A percentile compares a stretch with the other conserved stretches of the same genome.
Conservation (phyloP, 1,140 invertebrate species). For the Mizuhopecten yessoensis region DNA sequence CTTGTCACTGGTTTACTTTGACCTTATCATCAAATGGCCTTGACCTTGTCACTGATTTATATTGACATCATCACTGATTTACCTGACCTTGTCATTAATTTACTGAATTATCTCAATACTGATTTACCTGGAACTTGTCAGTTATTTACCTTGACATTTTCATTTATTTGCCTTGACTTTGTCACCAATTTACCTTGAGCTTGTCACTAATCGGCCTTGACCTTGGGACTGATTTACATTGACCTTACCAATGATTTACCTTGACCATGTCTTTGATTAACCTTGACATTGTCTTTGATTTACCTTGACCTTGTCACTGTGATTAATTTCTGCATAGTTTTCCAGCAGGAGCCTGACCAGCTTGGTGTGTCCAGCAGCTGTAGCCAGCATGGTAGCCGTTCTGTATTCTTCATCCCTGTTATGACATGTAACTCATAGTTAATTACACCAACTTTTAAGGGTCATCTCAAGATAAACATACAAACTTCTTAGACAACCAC, state of each 20-base stretch:
- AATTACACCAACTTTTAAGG: no score
- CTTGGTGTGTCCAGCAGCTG: slow-evolving; percentile 50
- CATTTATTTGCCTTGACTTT: no score
- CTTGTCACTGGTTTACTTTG: no score
- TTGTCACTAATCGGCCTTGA: no score
- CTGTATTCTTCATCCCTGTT: slow-evolving; percentile 58
- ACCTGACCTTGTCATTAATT: slow-evolving; percentile 55
- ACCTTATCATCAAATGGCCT: no score
- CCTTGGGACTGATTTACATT: no score
- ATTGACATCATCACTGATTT: not conserved
- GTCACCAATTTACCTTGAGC: no score
- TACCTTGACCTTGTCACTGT: slow-evolving; percentile 57
- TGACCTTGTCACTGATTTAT: not conserved
- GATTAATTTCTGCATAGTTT: slow-evolving; percentile 56
- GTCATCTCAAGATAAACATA: no score
- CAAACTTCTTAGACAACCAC: no score
- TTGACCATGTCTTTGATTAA: not conserved
- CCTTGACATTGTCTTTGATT: not conserved
- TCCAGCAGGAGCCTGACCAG: slow-evolving; percentile 54
- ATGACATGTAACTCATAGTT: no score
- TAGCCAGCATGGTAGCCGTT: slow-evolving; percentile 49
- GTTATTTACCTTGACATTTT: no score
- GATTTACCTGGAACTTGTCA: not conserved
- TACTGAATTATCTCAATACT: slow-evolving; percentile 45
- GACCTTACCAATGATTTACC: no score